Evolutionary conservation across 2,888 invertebrate genomes (phyloP).

Genomic region (Dione juno): DNA sequence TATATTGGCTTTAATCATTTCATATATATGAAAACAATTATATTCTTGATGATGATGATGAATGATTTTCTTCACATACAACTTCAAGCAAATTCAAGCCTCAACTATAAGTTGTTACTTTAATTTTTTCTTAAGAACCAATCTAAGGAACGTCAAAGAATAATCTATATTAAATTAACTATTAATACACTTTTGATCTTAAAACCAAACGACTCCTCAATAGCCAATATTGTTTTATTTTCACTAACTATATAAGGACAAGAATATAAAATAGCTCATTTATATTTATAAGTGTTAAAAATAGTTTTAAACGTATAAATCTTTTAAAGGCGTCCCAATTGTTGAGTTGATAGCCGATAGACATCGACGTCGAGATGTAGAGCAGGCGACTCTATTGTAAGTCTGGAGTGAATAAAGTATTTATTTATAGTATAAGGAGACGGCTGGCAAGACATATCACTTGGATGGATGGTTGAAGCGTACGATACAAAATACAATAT

Average conservation of each 20-base stretch:
- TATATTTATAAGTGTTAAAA: constrained; percentile 27
- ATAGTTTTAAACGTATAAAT: constrained; percentile 20
- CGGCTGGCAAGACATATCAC: constrained; percentile 28
- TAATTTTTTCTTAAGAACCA: not conserved
- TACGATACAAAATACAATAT: constrained; percentile 24
- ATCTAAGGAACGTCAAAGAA: not conserved
- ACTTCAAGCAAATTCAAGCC: too few species aligned
- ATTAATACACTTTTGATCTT: not conserved
- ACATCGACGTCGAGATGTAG: constrained; percentile 15
- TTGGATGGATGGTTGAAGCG: constrained; percentile 26
- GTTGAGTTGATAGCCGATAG: constrained; percentile 8
- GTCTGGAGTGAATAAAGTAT: constrained; percentile 14
- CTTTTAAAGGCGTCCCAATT: constrained; percentile 24
- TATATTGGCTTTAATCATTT: too few species aligned
- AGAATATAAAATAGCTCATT: constrained; percentile 23
- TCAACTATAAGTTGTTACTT: not conserved
- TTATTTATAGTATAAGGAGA: constrained; percentile 30
- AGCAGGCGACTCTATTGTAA: constrained; percentile 21
- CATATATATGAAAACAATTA: too few species aligned
- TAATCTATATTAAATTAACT: not conserved
- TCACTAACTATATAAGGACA: not conserved
- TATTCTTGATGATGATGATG: too few species aligned
- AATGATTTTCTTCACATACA: too few species aligned
- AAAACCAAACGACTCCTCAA: not conserved
- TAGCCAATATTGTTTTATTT: constrained; percentile 9